Percentiles rank a stretch among this genome's conserved stretches.
phyloP scores from a whole-genome alignment of 2,797 vertebrate species.

The Natrix natrix region DNA sequence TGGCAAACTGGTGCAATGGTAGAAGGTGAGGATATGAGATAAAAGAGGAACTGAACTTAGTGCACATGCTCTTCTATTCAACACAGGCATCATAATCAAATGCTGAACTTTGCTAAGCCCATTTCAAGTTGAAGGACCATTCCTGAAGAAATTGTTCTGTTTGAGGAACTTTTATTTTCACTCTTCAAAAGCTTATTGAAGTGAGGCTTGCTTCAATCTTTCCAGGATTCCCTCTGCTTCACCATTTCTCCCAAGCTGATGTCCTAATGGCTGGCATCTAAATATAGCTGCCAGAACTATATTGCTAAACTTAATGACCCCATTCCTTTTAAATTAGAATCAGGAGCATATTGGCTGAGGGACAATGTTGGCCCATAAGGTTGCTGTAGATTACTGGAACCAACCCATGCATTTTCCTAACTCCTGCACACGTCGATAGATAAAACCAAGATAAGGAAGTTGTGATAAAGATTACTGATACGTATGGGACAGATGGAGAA shows the following conservation, averaged over 20 bases:
- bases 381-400: neutral
- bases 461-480: neutral
- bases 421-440: neutral
- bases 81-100: accelerated
- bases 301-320: neutral
- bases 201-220: neutral
- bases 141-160: neutral
- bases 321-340: neutral
- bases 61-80: accelerated
- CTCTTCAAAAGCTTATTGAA: neutral
- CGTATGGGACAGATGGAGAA: neutral
- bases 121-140: neutral
- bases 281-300: neutral
- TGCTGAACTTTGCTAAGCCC: neutral
- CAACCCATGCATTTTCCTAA: neutral
- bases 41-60: accelerated
- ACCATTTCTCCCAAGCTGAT: neutral
- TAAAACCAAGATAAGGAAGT: neutral
- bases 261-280: neutral
- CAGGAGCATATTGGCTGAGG: neutral
- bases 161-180: neutral
- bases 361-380: neutral
- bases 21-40: neutral
- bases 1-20: neutral
- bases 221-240: neutral